phyloP scores from a whole-genome alignment of 2,113 vertebrate genomes.

The Paracanthobrama guichenoti region DNA sequence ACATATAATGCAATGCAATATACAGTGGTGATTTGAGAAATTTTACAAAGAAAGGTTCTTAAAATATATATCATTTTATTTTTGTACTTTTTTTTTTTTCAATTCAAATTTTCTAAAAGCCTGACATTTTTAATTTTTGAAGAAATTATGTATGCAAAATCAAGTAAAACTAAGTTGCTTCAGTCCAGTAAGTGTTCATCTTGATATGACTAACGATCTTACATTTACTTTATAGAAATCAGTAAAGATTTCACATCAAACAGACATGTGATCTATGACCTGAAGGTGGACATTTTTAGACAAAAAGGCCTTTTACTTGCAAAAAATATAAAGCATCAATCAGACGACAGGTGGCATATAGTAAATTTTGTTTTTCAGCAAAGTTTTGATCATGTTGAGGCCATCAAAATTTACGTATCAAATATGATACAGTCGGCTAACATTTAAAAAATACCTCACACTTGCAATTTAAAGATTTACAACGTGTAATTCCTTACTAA shows the following conservation, averaged over 20 bases:
- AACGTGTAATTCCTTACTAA: not conserved
- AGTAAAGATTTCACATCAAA: not conserved
- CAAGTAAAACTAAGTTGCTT: not conserved
- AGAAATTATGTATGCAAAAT: not conserved
- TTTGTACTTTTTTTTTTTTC: too few species aligned
- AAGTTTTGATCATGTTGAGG: not conserved
- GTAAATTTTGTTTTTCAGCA: not conserved
- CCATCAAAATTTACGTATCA: too few species aligned
- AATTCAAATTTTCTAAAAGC: too few species aligned
- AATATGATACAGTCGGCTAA: too few species aligned
- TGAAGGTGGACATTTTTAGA: too few species aligned
- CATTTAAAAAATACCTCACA: too few species aligned
- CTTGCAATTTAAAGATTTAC: too few species aligned
- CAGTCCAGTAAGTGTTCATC: not conserved
- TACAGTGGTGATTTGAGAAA: not conserved
- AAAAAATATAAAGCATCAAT: not conserved
- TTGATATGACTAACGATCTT: not conserved
- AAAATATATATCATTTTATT: too few species aligned
- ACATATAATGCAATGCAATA: not conserved
- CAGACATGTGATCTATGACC: too few species aligned
- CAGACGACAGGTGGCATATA: not conserved
- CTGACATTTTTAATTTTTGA: not conserved
- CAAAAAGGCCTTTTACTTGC: not conserved
- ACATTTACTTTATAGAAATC: not conserved
- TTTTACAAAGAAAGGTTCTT: not conserved